Evolutionary conservation across 2,888 invertebrate genomes (phyloP).

Genomic region (Trachelus stipa): DNA sequence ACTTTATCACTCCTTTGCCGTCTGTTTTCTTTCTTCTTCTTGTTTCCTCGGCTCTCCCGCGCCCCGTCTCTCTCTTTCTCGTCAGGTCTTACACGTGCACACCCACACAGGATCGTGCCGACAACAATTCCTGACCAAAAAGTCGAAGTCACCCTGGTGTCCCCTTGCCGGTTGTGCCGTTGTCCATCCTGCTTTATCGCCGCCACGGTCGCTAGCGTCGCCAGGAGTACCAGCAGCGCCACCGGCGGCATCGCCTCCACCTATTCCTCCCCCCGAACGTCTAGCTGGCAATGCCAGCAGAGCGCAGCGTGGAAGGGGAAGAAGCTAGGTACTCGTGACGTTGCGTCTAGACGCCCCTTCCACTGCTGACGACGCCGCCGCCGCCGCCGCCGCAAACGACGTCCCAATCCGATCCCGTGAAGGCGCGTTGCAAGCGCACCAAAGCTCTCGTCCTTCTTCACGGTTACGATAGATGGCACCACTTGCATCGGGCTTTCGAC

Average conservation of each 20-base stretch:
- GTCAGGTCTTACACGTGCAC: slow-evolving; percentile 1
- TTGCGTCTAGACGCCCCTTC: slow-evolving; percentile 66
- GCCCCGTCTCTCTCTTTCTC: slow-evolving; percentile 19
- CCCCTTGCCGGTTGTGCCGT: slow-evolving; percentile 20
- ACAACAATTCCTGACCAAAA: slow-evolving; percentile 62
- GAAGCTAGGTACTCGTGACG: slow-evolving; percentile 62
- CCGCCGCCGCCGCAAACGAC: slow-evolving; percentile 44
- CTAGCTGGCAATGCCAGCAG: slow-evolving; percentile 18
- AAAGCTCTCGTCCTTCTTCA: slow-evolving; percentile 9
- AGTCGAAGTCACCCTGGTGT: slow-evolving; percentile 55
- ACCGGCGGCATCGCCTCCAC: slow-evolving; percentile 9
- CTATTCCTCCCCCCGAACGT: slow-evolving; percentile 11
- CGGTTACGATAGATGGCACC: slow-evolving; percentile 35
- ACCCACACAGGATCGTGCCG: slow-evolving; percentile 34
- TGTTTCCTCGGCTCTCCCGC: slow-evolving; percentile 16
- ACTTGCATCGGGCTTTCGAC: not conserved
- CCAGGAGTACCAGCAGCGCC: slow-evolving; percentile 14
- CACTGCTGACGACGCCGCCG: slow-evolving; percentile 55
- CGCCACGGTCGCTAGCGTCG: slow-evolving; percentile 11
- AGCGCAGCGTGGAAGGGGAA: slow-evolving; percentile 30
- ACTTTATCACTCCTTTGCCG: slow-evolving; percentile 22
- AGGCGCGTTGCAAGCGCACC: slow-evolving; percentile 22
- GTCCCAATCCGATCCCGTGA: slow-evolving; percentile 28
- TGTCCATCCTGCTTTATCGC: slow-evolving; percentile 4
- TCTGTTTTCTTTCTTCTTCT: slow-evolving; percentile 19